These are phyloP conservation scores for Zophobas morio DNA, from an alignment of 1,140 invertebrate genomes.

Conservation along the genomic window DNA sequence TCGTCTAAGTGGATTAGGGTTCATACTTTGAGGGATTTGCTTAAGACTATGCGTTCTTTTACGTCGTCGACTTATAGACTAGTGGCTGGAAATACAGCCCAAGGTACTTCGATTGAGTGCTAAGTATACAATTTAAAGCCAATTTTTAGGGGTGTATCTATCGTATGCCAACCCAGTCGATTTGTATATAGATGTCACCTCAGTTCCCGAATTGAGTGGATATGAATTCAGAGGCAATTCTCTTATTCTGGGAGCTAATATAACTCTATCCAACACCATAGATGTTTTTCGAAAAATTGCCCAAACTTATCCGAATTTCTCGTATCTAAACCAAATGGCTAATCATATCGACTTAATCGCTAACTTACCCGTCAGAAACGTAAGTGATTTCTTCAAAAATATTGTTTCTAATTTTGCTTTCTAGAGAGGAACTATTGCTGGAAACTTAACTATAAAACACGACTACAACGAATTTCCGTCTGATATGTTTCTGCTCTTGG, in stretches of 20 bases:
- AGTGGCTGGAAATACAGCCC: slow-evolving; percentile 63
- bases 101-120: slow-evolving; percentile 52
- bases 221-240: slow-evolving; percentile 68
- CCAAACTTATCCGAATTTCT: slow-evolving; percentile 67
- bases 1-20: slow-evolving; percentile 58
- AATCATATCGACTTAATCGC: slow-evolving; percentile 80
- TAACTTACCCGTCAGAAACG: slow-evolving; percentile 79
- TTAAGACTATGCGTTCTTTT: slow-evolving; percentile 52
- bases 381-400: slow-evolving; percentile 65
- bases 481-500: slow-evolving; percentile 83
- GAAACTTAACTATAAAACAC: slow-evolving; percentile 87
- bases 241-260: slow-evolving; percentile 76
- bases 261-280: slow-evolving; percentile 78
- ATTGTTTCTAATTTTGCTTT: slow-evolving; percentile 55
- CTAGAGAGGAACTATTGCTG: slow-evolving; percentile 82
- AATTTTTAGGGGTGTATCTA: slow-evolving; percentile 1
- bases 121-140: too few relatives aligned
- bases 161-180: slow-evolving; percentile 57
- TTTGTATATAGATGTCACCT: slow-evolving; percentile 81
- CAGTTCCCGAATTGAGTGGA: slow-evolving; percentile 75
- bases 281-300: slow-evolving; percentile 70
- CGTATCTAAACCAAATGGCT: slow-evolving; percentile 72
- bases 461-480: slow-evolving; percentile 82
- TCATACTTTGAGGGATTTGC: slow-evolving; percentile 56
- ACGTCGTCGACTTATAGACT: slow-evolving; percentile 57